These are phyloP conservation scores for Orthosia cruda DNA, from an alignment of 2,888 invertebrate species.

Conservation along the genomic window DNA sequence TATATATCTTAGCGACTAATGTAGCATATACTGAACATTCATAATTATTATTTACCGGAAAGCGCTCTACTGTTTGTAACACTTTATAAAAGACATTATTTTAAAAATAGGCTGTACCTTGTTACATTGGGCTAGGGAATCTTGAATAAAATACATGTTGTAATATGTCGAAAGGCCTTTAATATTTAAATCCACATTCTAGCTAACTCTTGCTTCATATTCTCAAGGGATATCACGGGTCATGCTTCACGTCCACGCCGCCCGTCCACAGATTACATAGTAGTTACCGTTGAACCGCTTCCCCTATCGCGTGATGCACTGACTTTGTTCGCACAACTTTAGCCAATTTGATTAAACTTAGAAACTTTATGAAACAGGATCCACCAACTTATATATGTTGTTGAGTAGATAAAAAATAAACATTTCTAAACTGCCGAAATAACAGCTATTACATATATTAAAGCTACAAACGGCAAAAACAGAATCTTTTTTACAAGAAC, in stretches of 20 bases:
- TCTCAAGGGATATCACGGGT: constrained; percentile 20
- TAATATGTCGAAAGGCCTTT: not conserved
- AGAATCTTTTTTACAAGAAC: no score
- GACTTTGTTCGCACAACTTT: constrained; percentile 36
- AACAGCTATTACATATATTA: no score
- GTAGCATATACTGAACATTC: not conserved
- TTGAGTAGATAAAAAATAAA: no score
- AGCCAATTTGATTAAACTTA: constrained; percentile 25
- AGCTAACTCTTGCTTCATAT: constrained; percentile 2
- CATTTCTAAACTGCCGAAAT: no score
- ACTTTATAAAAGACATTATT: not conserved
- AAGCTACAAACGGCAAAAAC: no score
- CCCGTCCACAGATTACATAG: constrained; percentile 19
- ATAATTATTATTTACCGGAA: not conserved
- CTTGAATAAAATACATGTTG: not conserved
- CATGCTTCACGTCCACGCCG: constrained; percentile 28
- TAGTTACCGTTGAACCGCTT: constrained; percentile 32
- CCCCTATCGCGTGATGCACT: constrained; percentile 26
- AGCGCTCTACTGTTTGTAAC: not conserved
- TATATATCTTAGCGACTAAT: not conserved
- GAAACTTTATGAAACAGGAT: constrained; percentile 92
- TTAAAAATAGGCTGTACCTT: not conserved
- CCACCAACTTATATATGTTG: no score
- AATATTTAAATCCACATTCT: constrained; percentile 2
- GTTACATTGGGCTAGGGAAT: not conserved